Percentiles rank a stretch among this genome's conserved stretches.
phyloP scores from a whole-genome alignment of 2,113 vertebrate species.

The Ibidorhyncha struthersii region DNA sequence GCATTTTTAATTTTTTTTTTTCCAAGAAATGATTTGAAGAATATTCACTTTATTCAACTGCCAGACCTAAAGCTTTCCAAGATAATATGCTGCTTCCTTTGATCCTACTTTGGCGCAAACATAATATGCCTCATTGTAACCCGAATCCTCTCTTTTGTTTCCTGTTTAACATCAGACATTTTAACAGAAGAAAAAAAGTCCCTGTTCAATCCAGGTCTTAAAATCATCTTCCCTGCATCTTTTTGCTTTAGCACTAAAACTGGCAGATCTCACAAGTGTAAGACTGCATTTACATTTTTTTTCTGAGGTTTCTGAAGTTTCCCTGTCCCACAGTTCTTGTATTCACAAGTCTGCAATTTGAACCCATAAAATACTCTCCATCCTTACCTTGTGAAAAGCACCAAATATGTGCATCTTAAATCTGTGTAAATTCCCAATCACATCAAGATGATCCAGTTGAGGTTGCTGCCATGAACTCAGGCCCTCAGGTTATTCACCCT shows the following conservation, averaged over 20 bases:
- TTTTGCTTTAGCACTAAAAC: background rate
- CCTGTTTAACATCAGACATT: background rate
- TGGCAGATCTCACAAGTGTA: background rate
- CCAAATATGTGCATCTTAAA: background rate
- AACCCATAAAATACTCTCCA: background rate
- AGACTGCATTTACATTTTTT: background rate
- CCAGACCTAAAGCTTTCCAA: slow-evolving; percentile 53
- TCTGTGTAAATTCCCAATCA: background rate
- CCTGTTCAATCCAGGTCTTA: background rate
- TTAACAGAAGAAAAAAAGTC: background rate
- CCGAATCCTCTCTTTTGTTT: slow-evolving; percentile 22
- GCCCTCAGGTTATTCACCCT: slow-evolving; percentile 1
- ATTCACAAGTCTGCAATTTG: background rate
- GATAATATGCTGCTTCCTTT: slow-evolving; percentile 9
- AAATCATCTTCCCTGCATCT: background rate
- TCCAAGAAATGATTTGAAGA: slow-evolving; percentile 12
- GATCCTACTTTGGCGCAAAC: background rate
- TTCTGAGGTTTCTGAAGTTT: background rate
- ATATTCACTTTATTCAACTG: slow-evolving; percentile 38
- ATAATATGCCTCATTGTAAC: background rate
- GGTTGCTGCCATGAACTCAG: background rate
- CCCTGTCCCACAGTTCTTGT: background rate
- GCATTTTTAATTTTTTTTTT: background rate
- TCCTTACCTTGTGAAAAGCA: background rate
- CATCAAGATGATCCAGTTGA: background rate